Base-by-base conservation (phyloP, 2,888 invertebrate genomes). In the Holacanthella duospinosa region DNA sequence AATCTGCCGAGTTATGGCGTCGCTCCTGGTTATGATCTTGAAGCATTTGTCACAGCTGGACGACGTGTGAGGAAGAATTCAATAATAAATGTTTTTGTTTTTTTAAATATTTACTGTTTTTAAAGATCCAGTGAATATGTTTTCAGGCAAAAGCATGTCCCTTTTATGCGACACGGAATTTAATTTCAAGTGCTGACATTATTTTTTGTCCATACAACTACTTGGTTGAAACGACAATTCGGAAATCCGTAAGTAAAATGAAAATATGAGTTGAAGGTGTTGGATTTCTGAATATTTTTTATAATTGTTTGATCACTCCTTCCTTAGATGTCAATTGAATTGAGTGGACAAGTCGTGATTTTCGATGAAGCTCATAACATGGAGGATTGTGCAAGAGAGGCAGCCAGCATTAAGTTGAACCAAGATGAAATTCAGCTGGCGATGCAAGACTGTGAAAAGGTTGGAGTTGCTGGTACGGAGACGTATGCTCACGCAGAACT, bases 321-420 rank as follows among this genome's bases (percentile, higher is more conserved):
- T 36, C n/a, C 75, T n/a, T 77, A 86, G 84, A 82, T 88, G 82
- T 80, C 83, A 72, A 83, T 89, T 36, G 76, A 80, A 55, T 71
- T 89, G 24, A 76, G 77, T 1, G 80, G 81, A 60, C 80, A 84
- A 65, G 81, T 90, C 4, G 77, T 90, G 1, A 84, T 89, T 43
- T 78, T 89, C 43, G 89, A 90, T 75, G 89, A 90, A 75, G 90
- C 86, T 0, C 89, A 90, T 77, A 90, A 90, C 75, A 86, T 90
- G 25, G 90, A 90, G 74, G 86, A 87, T 74, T 82, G 83, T 1
- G 84, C 86, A 59, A 78, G 88, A 2, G 85, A 86, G 0, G 81
- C 84, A 0, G 86, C 84, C 0, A 84, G 86, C 55, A 80, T 81
- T 63, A 76, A 75, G 1, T 73, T 87, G 55, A 78, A 79, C 0